Evolutionary conservation across 2,113 vertebrate species (phyloP), one percentile per base, ranked within the genome.

Genomic region (Lamprotornis superbus): DNA sequence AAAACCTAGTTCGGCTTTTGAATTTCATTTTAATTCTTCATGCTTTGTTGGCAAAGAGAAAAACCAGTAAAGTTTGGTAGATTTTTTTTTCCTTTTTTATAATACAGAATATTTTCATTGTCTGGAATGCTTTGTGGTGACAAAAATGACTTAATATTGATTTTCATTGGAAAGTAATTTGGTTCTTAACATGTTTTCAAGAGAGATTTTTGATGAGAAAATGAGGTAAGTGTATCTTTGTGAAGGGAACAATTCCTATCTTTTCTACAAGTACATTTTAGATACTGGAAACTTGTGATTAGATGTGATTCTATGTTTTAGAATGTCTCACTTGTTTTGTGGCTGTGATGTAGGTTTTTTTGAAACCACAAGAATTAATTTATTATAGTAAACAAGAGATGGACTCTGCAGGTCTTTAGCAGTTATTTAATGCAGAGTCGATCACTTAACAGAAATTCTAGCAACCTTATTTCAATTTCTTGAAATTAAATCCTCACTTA

Each of bases 31-130:
- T 47, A 8, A 11, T 76, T 55, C 23, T 73, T 73, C 33, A 47
- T 64, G 44, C 18, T 64, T 60, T 73, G 15, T 33, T 94, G 59
- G 8, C 30, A 68, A 78, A 53, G 50, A 73, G 30, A 77, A 60
- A 6, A 28, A 11, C 9, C 24, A 30, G 7, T 49, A 9, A 56
- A 57, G 3, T 28, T 53, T 0, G 2, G 46, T 21, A 15, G 10
- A 11, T 4, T 6, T 49, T 37, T 46, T 44, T 16, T 2, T 1
- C 12, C 5, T 33, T 74, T 78, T 61, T 21, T 40, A 6, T 39
- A 50, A 39, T 86, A 60, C 9, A 73, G 18, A 83, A 19, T 83
- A n/a, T 64, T 83, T 90, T 75, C 11, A 12, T 59, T 63, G 15
- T 67, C 21, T 59, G 21, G 57, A 71, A 73, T 79, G 33, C 10